A percentile compares a stretch with the other conserved stretches of the same genome.
phyloP scores from a whole-genome alignment of 2,888 invertebrate species.

The Phyllotreta striolata region DNA sequence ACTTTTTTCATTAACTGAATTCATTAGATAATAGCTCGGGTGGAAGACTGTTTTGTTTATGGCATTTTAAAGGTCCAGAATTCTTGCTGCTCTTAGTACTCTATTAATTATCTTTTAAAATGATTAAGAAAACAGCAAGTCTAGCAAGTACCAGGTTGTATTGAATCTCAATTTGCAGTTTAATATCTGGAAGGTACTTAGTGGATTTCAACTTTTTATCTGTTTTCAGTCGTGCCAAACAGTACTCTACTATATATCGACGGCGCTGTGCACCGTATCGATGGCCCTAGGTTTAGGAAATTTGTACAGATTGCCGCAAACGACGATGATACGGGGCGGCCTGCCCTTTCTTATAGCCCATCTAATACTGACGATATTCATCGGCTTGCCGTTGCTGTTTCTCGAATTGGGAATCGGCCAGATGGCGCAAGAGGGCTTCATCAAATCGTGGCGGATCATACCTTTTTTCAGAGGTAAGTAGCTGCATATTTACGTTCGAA shows the following conservation, averaged over 20 bases:
- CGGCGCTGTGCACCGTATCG: slow-evolving; percentile 65
- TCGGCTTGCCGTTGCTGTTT: slow-evolving; percentile 68
- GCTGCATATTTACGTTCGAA: slow-evolving; percentile 14
- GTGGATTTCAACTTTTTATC: background rate
- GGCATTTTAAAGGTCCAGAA: too few species aligned
- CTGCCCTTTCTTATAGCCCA: slow-evolving; percentile 66
- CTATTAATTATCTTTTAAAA: too few species aligned
- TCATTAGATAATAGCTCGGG: too few species aligned
- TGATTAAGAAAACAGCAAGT: too few species aligned
- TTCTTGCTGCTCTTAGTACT: too few species aligned
- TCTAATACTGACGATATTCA: slow-evolving; percentile 61
- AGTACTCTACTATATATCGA: slow-evolving; percentile 60
- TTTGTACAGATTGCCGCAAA: slow-evolving; percentile 68
- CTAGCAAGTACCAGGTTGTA: too few species aligned
- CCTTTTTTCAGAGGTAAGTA: slow-evolving; percentile 70
- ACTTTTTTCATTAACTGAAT: too few species aligned
- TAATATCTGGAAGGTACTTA: too few species aligned
- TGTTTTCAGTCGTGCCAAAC: slow-evolving; percentile 57
- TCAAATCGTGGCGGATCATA: slow-evolving; percentile 71
- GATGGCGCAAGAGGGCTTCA: slow-evolving; percentile 71
- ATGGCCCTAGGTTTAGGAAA: slow-evolving; percentile 67
- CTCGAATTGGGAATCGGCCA: slow-evolving; percentile 71
- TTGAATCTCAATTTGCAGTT: too few species aligned
- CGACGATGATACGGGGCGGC: slow-evolving; percentile 68
- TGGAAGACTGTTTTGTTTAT: too few species aligned